Evolutionary conservation across 2,888 invertebrate genomes (phyloP), one percentile per base, ranked within the genome.

Genomic region (Noctua comes): DNA sequence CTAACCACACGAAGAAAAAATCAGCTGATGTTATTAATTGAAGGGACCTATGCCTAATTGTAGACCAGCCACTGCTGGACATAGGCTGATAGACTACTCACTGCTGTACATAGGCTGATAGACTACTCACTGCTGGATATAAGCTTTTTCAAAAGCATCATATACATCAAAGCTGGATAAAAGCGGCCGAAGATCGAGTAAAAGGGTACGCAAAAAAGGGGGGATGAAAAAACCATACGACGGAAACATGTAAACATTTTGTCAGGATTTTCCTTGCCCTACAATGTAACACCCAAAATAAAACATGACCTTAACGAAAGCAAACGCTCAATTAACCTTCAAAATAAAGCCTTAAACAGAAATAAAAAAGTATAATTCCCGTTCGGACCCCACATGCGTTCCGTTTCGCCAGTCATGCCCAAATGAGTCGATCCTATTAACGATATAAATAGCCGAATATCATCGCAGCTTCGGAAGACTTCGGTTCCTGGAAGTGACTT

Each of bases 351-450:
- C 13, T 46, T 64, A 66, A 73, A 75, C 46, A 57, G 40, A 36
- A 62, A 40, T 59, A 66, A 77, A 68, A 73, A 69, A 46, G 10
- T 21, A 57, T 16, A 24, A 57, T 46, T 64, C 69, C 77, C 73
- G 86, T 85, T 71, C 88, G 79, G 96, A 95, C 95, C 96, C 92
- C 95, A 96, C 95, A 95, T 94, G 93, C 91, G 89, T 90, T 81
- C 74, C 77, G 90, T 92, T 91, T 89, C 82, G 94, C 95, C 90
- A 95, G 96, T 96, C 96, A 96, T 93, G 93, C 90, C 92, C 95
- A 94, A 95, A 94, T 95, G 94, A 94, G 95, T 90, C 92, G 94
- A 95, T 94, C 91, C 93, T 94, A 95, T 95, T 95, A 95, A 92
- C 92, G 95, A 94, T 95, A 95, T 92, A 93, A 93, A 93, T 93